These are phyloP conservation scores for Phylloscopus whistleri DNA, from an alignment of 2,113 vertebrate species.

Conservation along the genomic window DNA sequence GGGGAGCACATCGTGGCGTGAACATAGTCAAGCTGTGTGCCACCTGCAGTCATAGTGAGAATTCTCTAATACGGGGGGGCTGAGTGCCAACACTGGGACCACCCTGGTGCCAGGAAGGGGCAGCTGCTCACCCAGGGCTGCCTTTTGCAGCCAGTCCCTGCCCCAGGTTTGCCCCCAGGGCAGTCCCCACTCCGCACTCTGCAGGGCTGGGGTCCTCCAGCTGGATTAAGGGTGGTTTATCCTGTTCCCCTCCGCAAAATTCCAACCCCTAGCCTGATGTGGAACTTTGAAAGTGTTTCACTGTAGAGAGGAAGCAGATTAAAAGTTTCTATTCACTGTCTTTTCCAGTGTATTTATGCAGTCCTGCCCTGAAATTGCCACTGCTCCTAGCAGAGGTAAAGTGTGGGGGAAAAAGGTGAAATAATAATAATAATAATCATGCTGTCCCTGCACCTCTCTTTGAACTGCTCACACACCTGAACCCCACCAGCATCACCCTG, in stretches of 20 bases:
- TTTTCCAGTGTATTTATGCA: background rate
- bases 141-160: background rate
- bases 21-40: background rate
- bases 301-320: background rate
- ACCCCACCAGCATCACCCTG: too few relatives aligned
- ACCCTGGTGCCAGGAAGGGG: background rate
- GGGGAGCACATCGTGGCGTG: background rate
- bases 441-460: background rate
- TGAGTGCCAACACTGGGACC: background rate
- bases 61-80: background rate
- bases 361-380: background rate
- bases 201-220: background rate
- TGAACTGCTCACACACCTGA: background rate
- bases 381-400: background rate
- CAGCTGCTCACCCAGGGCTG: background rate
- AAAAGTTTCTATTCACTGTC: background rate
- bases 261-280: background rate
- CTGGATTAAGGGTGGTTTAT: background rate
- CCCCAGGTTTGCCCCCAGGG: background rate
- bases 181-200: fast-evolving
- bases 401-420: fast-evolving
- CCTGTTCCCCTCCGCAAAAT: fast-evolving
- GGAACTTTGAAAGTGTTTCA: background rate
- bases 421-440: background rate
- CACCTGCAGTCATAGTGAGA: background rate